These are phyloP conservation scores for Sylvia borin DNA, from an alignment of 2,797 vertebrate species.

Conservation along the genomic window DNA sequence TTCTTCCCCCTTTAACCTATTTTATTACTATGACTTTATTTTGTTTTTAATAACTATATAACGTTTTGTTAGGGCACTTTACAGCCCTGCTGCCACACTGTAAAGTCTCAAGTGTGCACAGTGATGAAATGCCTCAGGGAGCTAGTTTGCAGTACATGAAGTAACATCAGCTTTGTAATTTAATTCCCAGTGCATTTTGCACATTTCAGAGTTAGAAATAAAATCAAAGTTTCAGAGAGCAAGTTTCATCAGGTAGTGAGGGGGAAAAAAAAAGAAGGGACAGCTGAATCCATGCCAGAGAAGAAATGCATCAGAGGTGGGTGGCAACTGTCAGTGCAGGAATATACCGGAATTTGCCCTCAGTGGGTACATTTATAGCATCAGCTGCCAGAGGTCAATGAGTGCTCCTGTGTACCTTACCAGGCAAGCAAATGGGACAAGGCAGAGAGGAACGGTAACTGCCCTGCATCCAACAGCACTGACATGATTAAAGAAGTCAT, in stretches of 20 bases:
- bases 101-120: background rate
- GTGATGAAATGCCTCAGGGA: conserved; percentile 2
- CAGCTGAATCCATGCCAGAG: background rate
- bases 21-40: background rate
- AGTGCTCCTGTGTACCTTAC: background rate
- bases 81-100: background rate
- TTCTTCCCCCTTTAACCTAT: background rate
- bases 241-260: background rate
- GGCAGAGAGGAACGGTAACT: background rate
- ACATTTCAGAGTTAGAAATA: background rate
- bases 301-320: background rate
- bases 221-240: background rate
- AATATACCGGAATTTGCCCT: background rate
- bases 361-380: background rate
- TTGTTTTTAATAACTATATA: conserved; percentile 2
- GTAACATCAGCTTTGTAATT: background rate
- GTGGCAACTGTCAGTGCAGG: background rate
- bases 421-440: background rate
- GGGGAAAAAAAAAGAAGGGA: too few relatives aligned
- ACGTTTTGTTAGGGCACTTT: background rate
- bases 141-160: background rate
- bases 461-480: background rate
- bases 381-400: background rate
- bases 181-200: conserved; percentile 6
- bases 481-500: background rate